Conservation (phyloP, 2,888 invertebrate species). For the Drosophila subsilvestris region DNA sequence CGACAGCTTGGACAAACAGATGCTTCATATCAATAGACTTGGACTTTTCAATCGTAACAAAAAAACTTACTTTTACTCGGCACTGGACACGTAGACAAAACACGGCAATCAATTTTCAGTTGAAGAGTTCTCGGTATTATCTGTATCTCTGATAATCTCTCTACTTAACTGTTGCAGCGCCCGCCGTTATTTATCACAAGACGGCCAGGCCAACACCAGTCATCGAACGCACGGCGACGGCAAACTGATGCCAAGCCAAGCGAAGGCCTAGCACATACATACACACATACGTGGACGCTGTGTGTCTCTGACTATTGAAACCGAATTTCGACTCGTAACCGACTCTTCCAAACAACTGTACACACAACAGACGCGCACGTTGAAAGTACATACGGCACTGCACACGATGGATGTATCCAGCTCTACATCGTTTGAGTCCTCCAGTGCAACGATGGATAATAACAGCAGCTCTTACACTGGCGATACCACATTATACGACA, state of each 20-base stretch:
- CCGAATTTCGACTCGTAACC: conserved; percentile 71
- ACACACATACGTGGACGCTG: conserved; percentile 30
- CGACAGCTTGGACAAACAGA: not conserved
- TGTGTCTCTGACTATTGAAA: conserved; percentile 46
- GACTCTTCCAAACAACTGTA: conserved; percentile 74
- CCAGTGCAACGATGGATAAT: conserved; percentile 49
- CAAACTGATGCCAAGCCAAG: conserved; percentile 8
- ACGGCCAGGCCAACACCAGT: conserved; percentile 10
- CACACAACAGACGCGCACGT: conserved; percentile 34
- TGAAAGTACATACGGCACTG: not conserved
- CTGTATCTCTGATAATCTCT: conserved; percentile 46
- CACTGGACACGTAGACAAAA: conserved; percentile 65
- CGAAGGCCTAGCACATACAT: not conserved
- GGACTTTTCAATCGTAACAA: conserved; percentile 8
- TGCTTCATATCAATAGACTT: not conserved
- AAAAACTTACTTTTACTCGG: conserved; percentile 1
- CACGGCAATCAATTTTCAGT: conserved; percentile 39
- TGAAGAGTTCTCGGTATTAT: conserved; percentile 31
- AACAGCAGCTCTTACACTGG: conserved; percentile 47
- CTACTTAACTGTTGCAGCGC: conserved; percentile 35
- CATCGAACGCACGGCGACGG: conserved; percentile 26
- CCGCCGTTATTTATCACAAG: conserved; percentile 53
- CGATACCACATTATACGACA: conserved; percentile 79
- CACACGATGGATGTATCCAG: conserved; percentile 61
- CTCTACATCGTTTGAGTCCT: conserved; percentile 57